phyloP scores from a whole-genome alignment of 2,113 vertebrate species.

The Manacus vitellinus region DNA sequence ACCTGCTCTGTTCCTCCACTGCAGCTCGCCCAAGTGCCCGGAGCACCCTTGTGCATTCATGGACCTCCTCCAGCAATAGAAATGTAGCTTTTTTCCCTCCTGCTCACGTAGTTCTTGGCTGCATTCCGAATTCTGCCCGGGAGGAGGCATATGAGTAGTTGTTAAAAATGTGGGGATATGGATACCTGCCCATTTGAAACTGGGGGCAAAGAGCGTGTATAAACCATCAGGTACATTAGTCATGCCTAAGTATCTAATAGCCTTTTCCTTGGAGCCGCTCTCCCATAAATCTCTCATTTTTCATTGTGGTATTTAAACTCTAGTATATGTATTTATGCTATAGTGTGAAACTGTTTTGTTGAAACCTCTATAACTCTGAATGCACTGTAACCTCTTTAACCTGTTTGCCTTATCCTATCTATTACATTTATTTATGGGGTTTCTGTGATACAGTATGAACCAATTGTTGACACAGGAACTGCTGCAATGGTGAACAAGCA shows the following conservation, averaged over 20 bases:
- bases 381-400: neutral
- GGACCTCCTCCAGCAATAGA: neutral
- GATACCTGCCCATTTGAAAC: neutral
- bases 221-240: neutral
- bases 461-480: neutral
- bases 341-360: neutral
- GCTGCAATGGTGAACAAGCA: neutral
- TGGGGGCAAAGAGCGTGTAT: neutral
- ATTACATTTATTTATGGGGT: neutral
- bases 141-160: neutral
- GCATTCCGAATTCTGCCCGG: neutral
- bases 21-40: rapidly evolving
- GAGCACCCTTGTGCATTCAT: neutral
- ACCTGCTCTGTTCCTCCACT: neutral
- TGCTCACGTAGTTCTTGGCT: neutral
- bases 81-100: neutral
- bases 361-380: neutral
- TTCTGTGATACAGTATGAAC: neutral
- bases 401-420: neutral
- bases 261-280: neutral
- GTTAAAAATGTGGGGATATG: neutral
- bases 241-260: neutral
- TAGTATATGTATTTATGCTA: neutral
- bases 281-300: neutral
- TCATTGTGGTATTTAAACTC: neutral